Conservation (phyloP, 1,140 invertebrate genomes). For the Rhagoletis zephyria region DNA sequence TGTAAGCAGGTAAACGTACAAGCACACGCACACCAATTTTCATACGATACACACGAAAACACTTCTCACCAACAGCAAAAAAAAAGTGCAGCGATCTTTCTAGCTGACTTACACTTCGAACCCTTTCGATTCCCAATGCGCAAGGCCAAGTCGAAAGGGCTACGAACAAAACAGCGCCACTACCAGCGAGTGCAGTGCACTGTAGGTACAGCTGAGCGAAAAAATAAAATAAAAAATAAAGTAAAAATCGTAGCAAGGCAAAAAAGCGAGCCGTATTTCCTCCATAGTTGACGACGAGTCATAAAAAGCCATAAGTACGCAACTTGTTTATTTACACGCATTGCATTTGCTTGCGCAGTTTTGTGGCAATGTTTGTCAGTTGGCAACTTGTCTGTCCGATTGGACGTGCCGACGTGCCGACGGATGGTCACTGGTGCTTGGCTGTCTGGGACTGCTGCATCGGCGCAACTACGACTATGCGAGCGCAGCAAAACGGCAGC, state of each 20-base stretch:
- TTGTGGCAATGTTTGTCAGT: background rate
- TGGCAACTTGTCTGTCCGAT: background rate
- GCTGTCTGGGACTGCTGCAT: background rate
- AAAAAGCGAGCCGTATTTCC: background rate
- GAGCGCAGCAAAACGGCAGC: background rate
- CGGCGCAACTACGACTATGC: background rate
- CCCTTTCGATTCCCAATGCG: background rate
- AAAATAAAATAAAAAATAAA: background rate
- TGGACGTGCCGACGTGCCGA: too few relatives aligned
- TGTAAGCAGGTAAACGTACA: background rate
- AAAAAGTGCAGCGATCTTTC: background rate
- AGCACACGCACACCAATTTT: background rate
- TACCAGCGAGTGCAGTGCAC: background rate
- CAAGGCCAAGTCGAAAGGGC: background rate
- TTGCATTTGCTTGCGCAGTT: slow-evolving; percentile 26
- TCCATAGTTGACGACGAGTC: background rate
- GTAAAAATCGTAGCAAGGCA: background rate
- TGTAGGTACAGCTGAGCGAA: background rate
- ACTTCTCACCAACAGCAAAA: background rate
- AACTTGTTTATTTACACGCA: slow-evolving; percentile 48
- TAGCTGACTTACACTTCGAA: background rate
- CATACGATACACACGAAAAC: background rate
- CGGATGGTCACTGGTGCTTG: background rate
- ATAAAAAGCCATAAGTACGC: background rate
- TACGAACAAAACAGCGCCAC: background rate